Conservation (phyloP, 2,797 vertebrate species). For the Cephalopachus bancanus region DNA sequence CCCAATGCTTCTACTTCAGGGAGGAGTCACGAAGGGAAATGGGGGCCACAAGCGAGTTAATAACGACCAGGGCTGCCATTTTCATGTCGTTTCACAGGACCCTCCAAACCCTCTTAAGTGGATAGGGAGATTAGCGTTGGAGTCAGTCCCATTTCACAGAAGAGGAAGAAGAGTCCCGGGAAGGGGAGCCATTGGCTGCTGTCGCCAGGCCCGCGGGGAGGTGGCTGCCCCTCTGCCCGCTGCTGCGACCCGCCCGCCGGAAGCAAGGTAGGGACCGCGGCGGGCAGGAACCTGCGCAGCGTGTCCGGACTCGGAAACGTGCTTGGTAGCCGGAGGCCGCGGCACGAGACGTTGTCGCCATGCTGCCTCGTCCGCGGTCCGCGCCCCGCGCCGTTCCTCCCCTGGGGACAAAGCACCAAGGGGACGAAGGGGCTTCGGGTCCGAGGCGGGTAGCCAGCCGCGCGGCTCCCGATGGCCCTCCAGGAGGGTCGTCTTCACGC, state of each 20-base stretch:
- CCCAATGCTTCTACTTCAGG: neutral
- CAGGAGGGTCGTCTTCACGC: neutral
- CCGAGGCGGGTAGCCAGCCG: neutral
- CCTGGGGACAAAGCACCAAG: neutral
- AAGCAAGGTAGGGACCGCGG: neutral
- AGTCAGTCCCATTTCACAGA: neutral
- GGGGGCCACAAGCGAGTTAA: neutral
- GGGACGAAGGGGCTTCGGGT: neutral
- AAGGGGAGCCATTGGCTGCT: neutral
- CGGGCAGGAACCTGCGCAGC: too few relatives aligned
- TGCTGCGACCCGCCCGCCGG: too few relatives aligned
- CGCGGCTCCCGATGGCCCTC: neutral
- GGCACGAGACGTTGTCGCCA: too few relatives aligned
- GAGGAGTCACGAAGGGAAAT: neutral
- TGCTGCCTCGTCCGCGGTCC: accelerated
- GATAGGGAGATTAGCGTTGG: neutral
- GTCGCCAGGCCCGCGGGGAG: neutral
- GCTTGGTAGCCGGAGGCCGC: neutral
- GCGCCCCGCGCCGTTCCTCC: neutral
- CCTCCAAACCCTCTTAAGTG: neutral
- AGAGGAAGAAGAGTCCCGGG: neutral
- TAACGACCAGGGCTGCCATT: neutral
- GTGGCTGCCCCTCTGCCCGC: neutral
- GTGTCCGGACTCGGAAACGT: neutral
- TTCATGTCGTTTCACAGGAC: neutral